Evolutionary conservation across 1,140 invertebrate genomes (phyloP).

Genomic region (Leptinotarsa undecemlineata): DNA sequence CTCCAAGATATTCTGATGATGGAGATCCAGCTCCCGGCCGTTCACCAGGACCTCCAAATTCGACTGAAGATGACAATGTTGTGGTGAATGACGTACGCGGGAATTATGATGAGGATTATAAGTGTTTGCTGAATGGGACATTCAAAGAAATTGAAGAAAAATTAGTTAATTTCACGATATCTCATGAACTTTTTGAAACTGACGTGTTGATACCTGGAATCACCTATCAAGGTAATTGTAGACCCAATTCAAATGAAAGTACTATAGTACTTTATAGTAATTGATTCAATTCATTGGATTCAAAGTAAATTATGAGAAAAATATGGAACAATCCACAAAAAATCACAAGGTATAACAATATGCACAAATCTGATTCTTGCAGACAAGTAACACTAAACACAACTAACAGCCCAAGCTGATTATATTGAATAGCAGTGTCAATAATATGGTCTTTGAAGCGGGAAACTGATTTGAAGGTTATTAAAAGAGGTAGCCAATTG

Average conservation of each 20-base stretch:
- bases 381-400: too few species aligned
- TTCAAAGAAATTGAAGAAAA: slow-evolving; percentile 7
- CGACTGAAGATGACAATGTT: neutral
- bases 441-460: too few species aligned
- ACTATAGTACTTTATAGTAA: too few species aligned
- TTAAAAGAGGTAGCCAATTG: too few species aligned
- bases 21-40: slow-evolving; percentile 52
- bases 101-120: neutral
- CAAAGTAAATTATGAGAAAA: too few species aligned
- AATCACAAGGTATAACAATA: too few species aligned
- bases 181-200: slow-evolving; percentile 36
- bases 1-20: slow-evolving; percentile 29
- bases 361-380: too few species aligned
- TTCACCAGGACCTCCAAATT: slow-evolving; percentile 50
- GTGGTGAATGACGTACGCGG: neutral
- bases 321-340: too few species aligned
- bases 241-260: too few species aligned
- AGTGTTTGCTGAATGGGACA: slow-evolving; percentile 22
- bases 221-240: slow-evolving; percentile 39
- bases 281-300: rapidly evolving
- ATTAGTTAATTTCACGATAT: slow-evolving; percentile 28
- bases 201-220: slow-evolving; percentile 37
- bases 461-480: too few species aligned
- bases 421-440: too few species aligned
- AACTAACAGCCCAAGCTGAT: too few species aligned